A percentile compares a stretch with the other conserved stretches of the same genome.
Conservation (phyloP, 1,140 invertebrate species). For the Drosophila insularis region DNA sequence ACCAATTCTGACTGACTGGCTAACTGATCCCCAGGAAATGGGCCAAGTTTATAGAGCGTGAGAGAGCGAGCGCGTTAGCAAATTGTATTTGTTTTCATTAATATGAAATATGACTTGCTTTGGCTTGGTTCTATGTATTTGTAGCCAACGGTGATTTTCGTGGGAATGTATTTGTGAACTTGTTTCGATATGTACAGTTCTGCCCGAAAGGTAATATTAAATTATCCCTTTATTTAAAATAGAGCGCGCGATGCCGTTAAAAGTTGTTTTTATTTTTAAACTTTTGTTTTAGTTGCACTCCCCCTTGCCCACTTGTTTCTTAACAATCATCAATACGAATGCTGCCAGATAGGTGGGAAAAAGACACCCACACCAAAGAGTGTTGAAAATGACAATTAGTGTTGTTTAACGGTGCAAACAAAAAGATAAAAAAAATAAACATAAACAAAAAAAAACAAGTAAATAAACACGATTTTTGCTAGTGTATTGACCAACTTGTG, state of each 20-base stretch:
- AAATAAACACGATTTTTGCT: not conserved
- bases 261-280: constrained; percentile 72
- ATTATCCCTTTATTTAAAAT: constrained; percentile 54
- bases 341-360: constrained; percentile 42
- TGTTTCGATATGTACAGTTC: constrained; percentile 33
- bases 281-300: constrained; percentile 48
- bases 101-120: constrained; percentile 17
- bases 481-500: not conserved
- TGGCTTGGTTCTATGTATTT: constrained; percentile 37
- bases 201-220: constrained; percentile 29
- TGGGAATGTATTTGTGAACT: constrained; percentile 4
- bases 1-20: constrained; percentile 62
- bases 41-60: constrained; percentile 54
- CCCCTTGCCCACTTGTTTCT: constrained; percentile 27
- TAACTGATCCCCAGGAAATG: constrained; percentile 46
- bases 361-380: not conserved
- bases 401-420: constrained; percentile 6
- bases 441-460: constrained; percentile 8
- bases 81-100: constrained; percentile 35
- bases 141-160: constrained; percentile 27
- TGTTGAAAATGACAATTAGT: not conserved
- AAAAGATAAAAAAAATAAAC: not conserved
- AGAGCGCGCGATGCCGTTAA: constrained; percentile 29
- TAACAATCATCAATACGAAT: constrained; percentile 13
- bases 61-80: constrained; percentile 44